Percentiles rank a stretch among this genome's conserved stretches.
These are phyloP conservation scores for Chaetodon auriga DNA, from an alignment of 2,113 vertebrate genomes.

Conservation along the genomic window DNA sequence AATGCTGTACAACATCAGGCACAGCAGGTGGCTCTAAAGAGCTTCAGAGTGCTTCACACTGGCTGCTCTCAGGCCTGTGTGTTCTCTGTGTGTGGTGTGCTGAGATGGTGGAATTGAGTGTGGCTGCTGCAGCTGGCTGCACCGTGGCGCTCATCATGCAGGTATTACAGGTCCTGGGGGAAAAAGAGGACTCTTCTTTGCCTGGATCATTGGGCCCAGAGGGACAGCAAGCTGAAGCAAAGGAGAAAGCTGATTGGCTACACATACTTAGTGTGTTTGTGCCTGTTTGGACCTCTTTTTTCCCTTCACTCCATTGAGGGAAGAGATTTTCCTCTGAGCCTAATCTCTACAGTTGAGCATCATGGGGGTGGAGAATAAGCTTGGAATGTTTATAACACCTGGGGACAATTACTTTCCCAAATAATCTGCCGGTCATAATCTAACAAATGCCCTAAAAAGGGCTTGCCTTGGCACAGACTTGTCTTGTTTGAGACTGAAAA, in stretches of 20 bases:
- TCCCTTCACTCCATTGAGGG: constrained; percentile 39
- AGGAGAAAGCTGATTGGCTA: constrained; percentile 80
- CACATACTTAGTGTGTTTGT: constrained; percentile 75
- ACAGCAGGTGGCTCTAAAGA: constrained; percentile 83
- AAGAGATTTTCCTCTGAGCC: constrained; percentile 71
- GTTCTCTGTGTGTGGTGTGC: constrained; percentile 45
- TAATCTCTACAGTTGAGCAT: constrained; percentile 73
- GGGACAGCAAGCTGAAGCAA: constrained; percentile 68
- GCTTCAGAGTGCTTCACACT: constrained; percentile 55
- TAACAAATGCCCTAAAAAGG: constrained; percentile 53
- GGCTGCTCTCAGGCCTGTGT: constrained; percentile 38
- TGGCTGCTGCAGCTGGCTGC: constrained; percentile 58
- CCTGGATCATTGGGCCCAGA: constrained; percentile 68
- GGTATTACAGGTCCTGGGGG: constrained; percentile 73
- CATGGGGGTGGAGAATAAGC: constrained; percentile 71
- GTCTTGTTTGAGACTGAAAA: constrained; percentile 29
- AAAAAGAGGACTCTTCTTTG: constrained; percentile 62
- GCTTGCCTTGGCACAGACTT: constrained; percentile 18
- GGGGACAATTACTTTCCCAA: constrained; percentile 68
- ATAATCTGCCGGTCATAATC: constrained; percentile 69
- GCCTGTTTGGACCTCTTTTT: constrained; percentile 54
- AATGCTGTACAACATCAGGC: constrained; percentile 63
- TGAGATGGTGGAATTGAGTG: constrained; percentile 50
- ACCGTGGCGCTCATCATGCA: constrained; percentile 71
- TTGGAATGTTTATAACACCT: constrained; percentile 70